These are phyloP conservation scores for Wasmannia auropunctata DNA, from an alignment of 1,140 invertebrate species.

Conservation along the genomic window DNA sequence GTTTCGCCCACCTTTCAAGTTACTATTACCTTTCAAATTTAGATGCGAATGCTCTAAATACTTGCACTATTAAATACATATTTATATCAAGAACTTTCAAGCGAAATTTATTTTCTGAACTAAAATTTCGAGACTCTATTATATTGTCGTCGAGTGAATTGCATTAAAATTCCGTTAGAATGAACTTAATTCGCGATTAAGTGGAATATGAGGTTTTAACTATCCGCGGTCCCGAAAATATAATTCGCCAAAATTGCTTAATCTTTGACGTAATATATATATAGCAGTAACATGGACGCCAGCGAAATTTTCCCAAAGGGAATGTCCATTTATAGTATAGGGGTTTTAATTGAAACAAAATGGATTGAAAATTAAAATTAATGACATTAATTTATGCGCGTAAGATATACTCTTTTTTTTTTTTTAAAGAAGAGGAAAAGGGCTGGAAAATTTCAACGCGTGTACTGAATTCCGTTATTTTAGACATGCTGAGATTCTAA, in stretches of 20 bases:
- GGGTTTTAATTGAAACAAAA: background rate
- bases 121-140: background rate
- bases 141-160: background rate
- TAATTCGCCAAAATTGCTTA: constrained; percentile 11
- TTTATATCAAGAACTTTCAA: background rate
- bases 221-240: background rate
- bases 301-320: background rate
- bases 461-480: background rate
- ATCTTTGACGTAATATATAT: constrained; percentile 8
- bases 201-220: background rate
- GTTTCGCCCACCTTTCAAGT: no score
- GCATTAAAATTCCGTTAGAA: constrained; percentile 3
- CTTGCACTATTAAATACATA: background rate
- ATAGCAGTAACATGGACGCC: background rate
- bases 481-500: background rate
- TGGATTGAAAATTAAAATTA: constrained; percentile 1
- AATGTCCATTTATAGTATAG: constrained; percentile 15
- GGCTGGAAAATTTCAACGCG: background rate
- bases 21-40: background rate
- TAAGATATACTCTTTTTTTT: background rate
- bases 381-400: background rate
- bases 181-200: background rate
- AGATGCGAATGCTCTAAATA: background rate
- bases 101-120: background rate
- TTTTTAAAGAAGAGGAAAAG: background rate